Evolutionary conservation across 1,140 invertebrate species (phyloP).

Genomic region (Sminthurides bifidus): DNA sequence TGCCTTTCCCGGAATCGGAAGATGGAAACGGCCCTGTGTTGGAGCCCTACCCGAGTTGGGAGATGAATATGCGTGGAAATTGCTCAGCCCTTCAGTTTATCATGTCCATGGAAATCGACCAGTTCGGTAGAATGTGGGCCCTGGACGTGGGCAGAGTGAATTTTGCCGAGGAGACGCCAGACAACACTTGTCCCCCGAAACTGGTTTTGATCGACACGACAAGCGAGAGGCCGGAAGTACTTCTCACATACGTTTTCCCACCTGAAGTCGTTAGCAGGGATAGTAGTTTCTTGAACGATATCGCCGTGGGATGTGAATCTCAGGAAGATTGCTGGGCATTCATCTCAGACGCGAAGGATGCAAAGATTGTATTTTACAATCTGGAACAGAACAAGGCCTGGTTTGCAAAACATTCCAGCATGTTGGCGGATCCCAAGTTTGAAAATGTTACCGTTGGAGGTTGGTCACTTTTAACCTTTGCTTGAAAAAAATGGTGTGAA

Average conservation of each 20-base stretch:
- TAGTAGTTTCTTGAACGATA: conserved; percentile 6
- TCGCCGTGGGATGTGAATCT: conserved; percentile 38
- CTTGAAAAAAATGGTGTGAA: too few relatives aligned
- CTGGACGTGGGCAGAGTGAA: conserved; percentile 46
- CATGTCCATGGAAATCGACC: conserved; percentile 55
- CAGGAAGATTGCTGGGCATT: conserved; percentile 37
- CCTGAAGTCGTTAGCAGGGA: conserved; percentile 31
- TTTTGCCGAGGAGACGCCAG: conserved; percentile 46
- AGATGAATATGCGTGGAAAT: conserved; percentile 51
- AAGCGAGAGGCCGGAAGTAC: conserved; percentile 48
- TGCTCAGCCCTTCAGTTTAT: conserved; percentile 62
- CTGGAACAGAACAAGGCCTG: conserved; percentile 47
- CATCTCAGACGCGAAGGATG: conserved; percentile 44
- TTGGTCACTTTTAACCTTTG: background rate
- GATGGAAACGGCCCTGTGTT: background rate
- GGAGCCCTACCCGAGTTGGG: conserved; percentile 62
- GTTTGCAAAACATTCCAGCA: conserved; percentile 43
- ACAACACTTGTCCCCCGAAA: conserved; percentile 56
- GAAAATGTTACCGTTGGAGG: conserved; percentile 4
- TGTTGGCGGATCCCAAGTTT: background rate
- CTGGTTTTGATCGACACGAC: conserved; percentile 64
- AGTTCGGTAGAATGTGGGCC: conserved; percentile 64
- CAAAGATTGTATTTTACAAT: conserved; percentile 50
- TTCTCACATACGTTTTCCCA: conserved; percentile 45
- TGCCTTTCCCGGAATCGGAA: background rate